Percentiles rank a stretch among this genome's conserved stretches.
phyloP scores from a whole-genome alignment of 1,140 invertebrate species.

The Trinorchestia longiramus region DNA sequence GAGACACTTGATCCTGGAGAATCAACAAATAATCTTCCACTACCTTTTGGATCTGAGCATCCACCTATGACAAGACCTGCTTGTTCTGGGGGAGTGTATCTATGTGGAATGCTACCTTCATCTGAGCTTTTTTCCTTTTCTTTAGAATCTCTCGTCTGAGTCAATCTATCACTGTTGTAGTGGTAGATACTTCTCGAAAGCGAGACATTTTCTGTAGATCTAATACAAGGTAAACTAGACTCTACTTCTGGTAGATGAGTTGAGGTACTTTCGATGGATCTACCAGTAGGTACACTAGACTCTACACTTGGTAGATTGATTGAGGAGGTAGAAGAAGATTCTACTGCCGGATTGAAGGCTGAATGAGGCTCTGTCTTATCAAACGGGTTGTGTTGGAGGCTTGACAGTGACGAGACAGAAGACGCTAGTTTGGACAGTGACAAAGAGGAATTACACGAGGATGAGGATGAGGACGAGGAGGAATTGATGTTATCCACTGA shows the following conservation, averaged over 20 bases:
- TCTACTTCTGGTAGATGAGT: neutral
- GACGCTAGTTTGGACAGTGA: constrained; percentile 14
- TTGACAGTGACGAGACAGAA: neutral
- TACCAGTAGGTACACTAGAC: neutral
- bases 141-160: neutral
- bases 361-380: neutral
- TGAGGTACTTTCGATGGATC: neutral
- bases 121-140: neutral
- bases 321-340: neutral
- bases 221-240: neutral
- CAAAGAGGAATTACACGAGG: neutral
- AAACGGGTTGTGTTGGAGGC: neutral
- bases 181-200: neutral
- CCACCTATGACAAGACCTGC: too few relatives aligned
- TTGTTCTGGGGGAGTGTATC: too few relatives aligned
- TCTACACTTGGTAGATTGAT: constrained; percentile 18
- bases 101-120: neutral
- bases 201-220: neutral
- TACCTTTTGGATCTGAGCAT: too few relatives aligned
- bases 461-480: neutral
- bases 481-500: neutral
- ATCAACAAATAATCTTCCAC: neutral
- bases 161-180: neutral
- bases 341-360: neutral
- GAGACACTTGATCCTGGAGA: neutral